Conservation (phyloP, 2,888 invertebrate genomes). For the Oeneis ivallda region DNA sequence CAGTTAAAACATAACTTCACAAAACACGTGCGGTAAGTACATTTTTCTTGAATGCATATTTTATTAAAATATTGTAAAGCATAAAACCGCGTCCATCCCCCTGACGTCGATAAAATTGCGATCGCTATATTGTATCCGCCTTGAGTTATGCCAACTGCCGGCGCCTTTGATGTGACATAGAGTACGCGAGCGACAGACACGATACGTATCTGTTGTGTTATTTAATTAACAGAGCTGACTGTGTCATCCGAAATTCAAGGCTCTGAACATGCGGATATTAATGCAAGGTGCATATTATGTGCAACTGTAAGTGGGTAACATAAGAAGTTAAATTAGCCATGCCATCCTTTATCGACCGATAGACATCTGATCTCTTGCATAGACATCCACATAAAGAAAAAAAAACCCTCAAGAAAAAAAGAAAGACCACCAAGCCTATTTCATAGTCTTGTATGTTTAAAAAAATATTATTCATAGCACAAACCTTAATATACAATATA, state of each 20-base stretch:
- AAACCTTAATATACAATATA: too few species aligned
- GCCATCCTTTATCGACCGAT: too few species aligned
- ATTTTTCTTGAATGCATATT: conserved; percentile 33
- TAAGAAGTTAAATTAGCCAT: too few species aligned
- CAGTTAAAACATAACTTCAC: conserved; percentile 24
- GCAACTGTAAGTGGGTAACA: not conserved
- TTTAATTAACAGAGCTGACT: not conserved
- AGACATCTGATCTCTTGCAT: too few species aligned
- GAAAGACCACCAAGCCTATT: too few species aligned
- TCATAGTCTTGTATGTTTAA: too few species aligned
- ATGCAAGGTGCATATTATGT: too few species aligned
- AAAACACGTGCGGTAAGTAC: conserved; percentile 11
- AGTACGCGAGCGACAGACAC: conserved; percentile 38
- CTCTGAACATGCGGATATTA: not conserved
- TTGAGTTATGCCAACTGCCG: conserved; percentile 59
- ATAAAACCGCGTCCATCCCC: conserved; percentile 48
- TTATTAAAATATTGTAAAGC: conserved; percentile 41
- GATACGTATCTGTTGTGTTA: not conserved
- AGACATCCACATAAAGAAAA: too few species aligned
- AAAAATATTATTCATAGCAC: too few species aligned
- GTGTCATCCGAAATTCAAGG: conserved; percentile 3
- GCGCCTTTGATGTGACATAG: conserved; percentile 54
- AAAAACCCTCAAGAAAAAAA: too few species aligned
- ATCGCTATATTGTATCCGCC: conserved; percentile 64
- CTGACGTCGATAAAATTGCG: conserved; percentile 59